Evolutionary conservation across 35 echinoderm and acorn worm species (phyloP).

Genomic region (Nesometra sesokonis): DNA sequence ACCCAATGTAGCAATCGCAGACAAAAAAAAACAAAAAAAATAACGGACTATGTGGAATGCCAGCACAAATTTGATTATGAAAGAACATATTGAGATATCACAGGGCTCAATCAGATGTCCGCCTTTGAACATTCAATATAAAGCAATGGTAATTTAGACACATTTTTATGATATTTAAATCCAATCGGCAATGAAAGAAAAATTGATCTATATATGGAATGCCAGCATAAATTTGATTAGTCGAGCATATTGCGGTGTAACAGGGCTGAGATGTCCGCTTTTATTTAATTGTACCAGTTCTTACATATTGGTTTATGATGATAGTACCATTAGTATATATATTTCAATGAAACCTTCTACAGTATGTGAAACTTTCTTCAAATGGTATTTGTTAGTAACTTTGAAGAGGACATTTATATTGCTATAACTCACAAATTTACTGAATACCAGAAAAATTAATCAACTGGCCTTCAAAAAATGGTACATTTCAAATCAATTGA

Average conservation of each 20-base stretch:
- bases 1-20: neutral
- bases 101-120: neutral
- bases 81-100: neutral
- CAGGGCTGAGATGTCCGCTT: no score
- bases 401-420: neutral
- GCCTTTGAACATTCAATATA: neutral
- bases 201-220: no score
- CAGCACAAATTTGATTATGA: neutral
- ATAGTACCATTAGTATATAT: neutral
- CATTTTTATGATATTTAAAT: no score
- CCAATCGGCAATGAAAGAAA: no score
- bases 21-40: neutral
- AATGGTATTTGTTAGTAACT: neutral
- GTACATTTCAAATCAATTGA: neutral
- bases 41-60: neutral
- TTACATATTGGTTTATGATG: no score
- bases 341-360: neutral
- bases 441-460: neutral
- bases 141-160: neutral
- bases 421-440: neutral
- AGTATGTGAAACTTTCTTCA: neutral
- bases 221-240: no score
- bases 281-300: no score
- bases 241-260: no score
- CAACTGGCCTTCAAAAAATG: neutral